Evolutionary conservation across 2,797 vertebrate genomes (phyloP).

Genomic region (Cyprinodon diabolis): DNA sequence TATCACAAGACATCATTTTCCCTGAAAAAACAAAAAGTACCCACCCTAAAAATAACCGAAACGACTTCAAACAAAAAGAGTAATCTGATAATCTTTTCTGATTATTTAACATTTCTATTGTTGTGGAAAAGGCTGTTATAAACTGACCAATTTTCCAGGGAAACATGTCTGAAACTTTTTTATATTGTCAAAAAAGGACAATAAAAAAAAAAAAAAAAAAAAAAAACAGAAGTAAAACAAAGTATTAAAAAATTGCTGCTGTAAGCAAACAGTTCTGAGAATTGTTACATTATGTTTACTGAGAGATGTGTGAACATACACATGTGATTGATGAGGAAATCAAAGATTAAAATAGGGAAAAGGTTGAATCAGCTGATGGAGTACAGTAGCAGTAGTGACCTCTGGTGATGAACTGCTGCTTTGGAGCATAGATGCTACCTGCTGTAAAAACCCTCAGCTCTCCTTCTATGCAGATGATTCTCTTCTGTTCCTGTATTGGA

Average conservation of each 20-base stretch:
- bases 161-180: neutral
- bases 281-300: neutral
- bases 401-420: neutral
- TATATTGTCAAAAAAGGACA: neutral
- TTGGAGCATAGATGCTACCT: neutral
- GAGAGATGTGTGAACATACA: neutral
- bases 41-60: neutral
- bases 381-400: neutral
- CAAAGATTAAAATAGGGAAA: neutral
- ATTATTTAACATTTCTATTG: neutral
- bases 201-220: neutral
- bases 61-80: neutral
- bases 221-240: slow-evolving; percentile 4
- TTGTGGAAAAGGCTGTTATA: neutral
- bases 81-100: neutral
- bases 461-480: neutral
- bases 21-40: neutral
- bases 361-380: neutral
- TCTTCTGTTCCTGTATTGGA: neutral
- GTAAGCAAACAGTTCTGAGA: neutral
- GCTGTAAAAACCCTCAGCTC: neutral
- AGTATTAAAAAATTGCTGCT: neutral
- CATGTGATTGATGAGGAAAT: neutral
- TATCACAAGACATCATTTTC: neutral
- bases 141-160: neutral